Base-by-base conservation (phyloP, 2,113 vertebrate genomes). In the Phrynosoma platyrhinos region DNA sequence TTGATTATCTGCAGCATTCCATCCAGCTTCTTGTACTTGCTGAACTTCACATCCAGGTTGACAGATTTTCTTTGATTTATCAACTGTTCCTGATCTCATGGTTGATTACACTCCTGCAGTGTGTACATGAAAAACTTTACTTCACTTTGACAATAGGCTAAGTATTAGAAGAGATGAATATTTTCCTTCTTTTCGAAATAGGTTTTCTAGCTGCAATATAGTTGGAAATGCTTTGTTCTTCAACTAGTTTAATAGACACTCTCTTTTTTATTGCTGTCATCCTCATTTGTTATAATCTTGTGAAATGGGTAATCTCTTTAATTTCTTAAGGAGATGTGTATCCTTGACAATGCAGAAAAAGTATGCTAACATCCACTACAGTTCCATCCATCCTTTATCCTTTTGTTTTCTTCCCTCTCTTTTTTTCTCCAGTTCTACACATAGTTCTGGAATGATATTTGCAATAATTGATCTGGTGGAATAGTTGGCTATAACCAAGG, bases 101-200 rank as follows among this genome's bases (percentile, higher is more conserved):
- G 10, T 27, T 87, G 30, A 85, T 87, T 84, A 14, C 0, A 0
- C 79, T 87, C 55, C 77, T 91, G 64, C 72, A 90, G 25, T 83
- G 64, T 78, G 80, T 66, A 66, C 18, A 53, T 7, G 0, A 32
- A 42, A 78, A 90, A 69, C 5, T 3, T 62, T 25, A 47, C 40
- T 82, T 69, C 16, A 25, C 62, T 66, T 20, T 88, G 40, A 83
- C 72, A 88, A 55, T 69, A 55, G 80, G 23, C 42, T 85, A 79
- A 88, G 79, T 40, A 86, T 66, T 83, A 85, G 36, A 82, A 14
- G 55, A 81, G 20, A 40, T 81, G 36, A 40, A n/a, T 83, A 55
- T 85, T 89, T 89, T 85, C 18, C 40, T 83, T 74, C 47, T 76
- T 81, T 32, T 52, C 40, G 72, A 85, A 81, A 23, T 69, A 83